Percentiles rank a stretch among this genome's conserved stretches.
phyloP scores from a whole-genome alignment of 2,888 invertebrate genomes.

The Drosophila basisetae region DNA sequence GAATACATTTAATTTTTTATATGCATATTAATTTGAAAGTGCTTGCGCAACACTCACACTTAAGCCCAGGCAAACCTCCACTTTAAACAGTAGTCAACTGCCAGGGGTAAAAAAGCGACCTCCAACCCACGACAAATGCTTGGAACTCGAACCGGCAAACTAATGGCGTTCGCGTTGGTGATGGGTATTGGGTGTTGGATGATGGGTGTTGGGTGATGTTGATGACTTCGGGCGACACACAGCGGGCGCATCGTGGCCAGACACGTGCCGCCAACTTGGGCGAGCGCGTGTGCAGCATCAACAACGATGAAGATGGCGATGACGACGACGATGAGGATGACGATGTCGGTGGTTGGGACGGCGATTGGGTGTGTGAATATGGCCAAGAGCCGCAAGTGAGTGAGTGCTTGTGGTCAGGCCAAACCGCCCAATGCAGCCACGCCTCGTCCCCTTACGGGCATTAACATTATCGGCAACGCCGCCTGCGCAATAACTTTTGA shows the following conservation, averaged over 20 bases:
- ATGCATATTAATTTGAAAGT: conserved; percentile 42
- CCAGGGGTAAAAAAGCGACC: neutral
- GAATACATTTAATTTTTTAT: conserved; percentile 9
- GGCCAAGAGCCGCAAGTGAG: conserved; percentile 55
- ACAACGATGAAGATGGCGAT: conserved; percentile 48
- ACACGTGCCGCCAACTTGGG: conserved; percentile 78
- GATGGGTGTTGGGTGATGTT: conserved; percentile 14
- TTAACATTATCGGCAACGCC: conserved; percentile 68
- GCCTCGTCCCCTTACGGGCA: conserved; percentile 37
- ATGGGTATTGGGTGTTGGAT: conserved; percentile 17
- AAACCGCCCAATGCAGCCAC: conserved; percentile 25
- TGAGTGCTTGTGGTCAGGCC: conserved; percentile 76
- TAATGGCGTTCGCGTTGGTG: conserved; percentile 63
- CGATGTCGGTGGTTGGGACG: conserved; percentile 18
- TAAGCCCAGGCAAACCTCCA: conserved; percentile 34
- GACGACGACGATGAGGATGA: conserved; percentile 44
- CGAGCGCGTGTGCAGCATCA: conserved; percentile 81
- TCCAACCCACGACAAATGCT: conserved; percentile 14
- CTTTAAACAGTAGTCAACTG: conserved; percentile 62
- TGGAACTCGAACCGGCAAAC: conserved; percentile 62
- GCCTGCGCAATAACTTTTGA: conserved; percentile 81
- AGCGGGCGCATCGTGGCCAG: conserved; percentile 68
- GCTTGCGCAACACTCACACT: conserved; percentile 26
- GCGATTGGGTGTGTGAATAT: conserved; percentile 11
- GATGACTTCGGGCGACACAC: conserved; percentile 58